These are phyloP conservation scores for Hafferia zeledoni DNA, from an alignment of 2,797 vertebrate genomes.

Conservation along the genomic window DNA sequence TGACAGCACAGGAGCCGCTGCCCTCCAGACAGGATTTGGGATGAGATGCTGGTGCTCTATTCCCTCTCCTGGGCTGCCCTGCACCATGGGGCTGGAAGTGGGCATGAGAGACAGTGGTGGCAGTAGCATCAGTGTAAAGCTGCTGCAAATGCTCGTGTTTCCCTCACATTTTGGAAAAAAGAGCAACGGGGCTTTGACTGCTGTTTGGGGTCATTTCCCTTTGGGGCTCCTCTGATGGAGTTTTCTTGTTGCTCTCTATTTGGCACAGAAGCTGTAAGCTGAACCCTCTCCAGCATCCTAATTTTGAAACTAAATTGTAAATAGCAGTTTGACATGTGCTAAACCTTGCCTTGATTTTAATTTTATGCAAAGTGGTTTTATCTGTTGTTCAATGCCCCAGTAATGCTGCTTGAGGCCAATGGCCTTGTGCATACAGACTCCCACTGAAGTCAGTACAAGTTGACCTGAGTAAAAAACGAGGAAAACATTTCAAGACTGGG, in stretches of 20 bases:
- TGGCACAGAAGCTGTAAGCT: not conserved
- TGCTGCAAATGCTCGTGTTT: not conserved
- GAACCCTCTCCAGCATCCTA: not conserved
- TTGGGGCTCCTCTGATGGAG: not conserved
- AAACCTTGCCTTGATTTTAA: slow-evolving; percentile 6
- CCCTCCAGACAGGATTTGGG: not conserved
- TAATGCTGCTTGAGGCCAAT: not conserved
- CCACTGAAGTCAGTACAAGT: not conserved
- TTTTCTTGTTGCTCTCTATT: not conserved
- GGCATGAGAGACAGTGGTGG: not conserved
- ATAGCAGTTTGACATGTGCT: not conserved
- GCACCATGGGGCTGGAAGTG: not conserved
- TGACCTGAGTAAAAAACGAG: not conserved
- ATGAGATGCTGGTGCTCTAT: not conserved
- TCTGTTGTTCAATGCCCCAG: not conserved
- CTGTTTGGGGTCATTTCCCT: not conserved
- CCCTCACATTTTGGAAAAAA: accelerated
- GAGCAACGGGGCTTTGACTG: not conserved
- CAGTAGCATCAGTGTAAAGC: not conserved
- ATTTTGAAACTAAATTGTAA: not conserved
- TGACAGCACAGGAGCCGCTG: not conserved
- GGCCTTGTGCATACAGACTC: not conserved
- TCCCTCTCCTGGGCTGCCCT: not conserved
- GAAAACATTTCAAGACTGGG: not conserved
- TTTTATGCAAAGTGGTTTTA: not conserved